phyloP scores from a whole-genome alignment of 2,888 invertebrate genomes.

The Coremacera marginata region DNA sequence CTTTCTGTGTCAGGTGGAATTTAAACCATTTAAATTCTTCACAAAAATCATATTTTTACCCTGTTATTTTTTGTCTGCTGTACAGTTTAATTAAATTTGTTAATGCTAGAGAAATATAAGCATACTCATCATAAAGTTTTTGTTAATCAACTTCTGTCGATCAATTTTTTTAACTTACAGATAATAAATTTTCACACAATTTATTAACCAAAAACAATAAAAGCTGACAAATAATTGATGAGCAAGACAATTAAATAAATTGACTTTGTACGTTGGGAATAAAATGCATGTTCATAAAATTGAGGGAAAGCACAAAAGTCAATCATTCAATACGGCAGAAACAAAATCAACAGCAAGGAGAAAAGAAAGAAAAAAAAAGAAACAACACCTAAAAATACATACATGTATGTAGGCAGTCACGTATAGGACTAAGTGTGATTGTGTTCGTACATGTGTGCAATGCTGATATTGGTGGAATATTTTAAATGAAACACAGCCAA shows the following conservation, averaged over 20 bases:
- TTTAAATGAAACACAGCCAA: no score
- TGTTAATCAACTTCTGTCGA: neutral
- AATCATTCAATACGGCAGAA: neutral
- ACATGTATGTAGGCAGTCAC: no score
- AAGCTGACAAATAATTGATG: neutral
- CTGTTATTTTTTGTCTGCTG: no score
- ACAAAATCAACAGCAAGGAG: slow-evolving; percentile 23
- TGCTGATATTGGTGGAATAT: no score
- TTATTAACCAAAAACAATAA: neutral
- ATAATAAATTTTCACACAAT: neutral
- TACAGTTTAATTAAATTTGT: no score
- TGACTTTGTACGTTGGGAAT: neutral
- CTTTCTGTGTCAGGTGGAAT: no score
- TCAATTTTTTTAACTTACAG: neutral
- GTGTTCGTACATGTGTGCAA: no score
- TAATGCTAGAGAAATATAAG: neutral
- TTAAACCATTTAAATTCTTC: no score
- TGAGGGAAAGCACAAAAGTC: neutral
- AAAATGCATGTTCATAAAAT: neutral
- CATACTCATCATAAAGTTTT: slow-evolving; percentile 20
- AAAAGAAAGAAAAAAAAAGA: no score
- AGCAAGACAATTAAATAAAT: slow-evolving; percentile 5
- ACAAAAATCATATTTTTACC: no score
- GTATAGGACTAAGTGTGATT: no score
- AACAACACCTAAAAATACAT: no score